Evolutionary conservation across 1,140 invertebrate genomes (phyloP), one percentile per base, ranked within the genome.

Genomic region (Drosophila setifemur): DNA sequence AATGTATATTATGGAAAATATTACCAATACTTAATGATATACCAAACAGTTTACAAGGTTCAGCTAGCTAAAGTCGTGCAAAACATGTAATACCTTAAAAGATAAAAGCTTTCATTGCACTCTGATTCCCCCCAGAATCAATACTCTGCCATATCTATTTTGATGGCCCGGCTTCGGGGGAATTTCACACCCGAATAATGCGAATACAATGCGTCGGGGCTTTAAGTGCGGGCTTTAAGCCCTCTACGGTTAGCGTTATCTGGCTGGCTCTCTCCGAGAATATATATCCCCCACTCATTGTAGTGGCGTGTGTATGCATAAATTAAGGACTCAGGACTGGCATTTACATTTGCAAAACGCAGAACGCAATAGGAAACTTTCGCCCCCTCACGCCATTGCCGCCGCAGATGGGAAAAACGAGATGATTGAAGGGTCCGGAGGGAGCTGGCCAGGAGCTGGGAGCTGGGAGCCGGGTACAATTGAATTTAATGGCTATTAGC

Each of bases 401-500:
- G 33, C 23, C 23, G n/a, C 5, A 14, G 42, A 44, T 28, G 6
- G 61, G n/a, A n/a, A n/a, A n/a, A n/a, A n/a, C n/a, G n/a, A 28
- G 58, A 64, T 66, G 61, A 66, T 64, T 66, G 58, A 64, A 49
- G 40, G 43, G 42, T n/a, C 33, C 33, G 14, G 29, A 16, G 1
- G 33, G 33, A 5, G 12, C 3, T 14, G 5, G 9, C 7, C 9
- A 18, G 18, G 5, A 6, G n/a, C 3, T 3, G 1, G 8, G 1
- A 14, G 37, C n/a, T n/a, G 21, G 8, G 26, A 25, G 39, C 14
- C 16, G 45, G 57, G 35, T 57, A 64, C 55, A 76, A 69, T 83
- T 83, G 68, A 64, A 67, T 85, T 78, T 52, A 85, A 78, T 85
- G 70, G 69, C 64, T 74, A 85, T 85, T 74, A 78, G 78, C 68